Conservation (phyloP, 1,140 invertebrate species). For the Rhyacophila brunnea region DNA sequence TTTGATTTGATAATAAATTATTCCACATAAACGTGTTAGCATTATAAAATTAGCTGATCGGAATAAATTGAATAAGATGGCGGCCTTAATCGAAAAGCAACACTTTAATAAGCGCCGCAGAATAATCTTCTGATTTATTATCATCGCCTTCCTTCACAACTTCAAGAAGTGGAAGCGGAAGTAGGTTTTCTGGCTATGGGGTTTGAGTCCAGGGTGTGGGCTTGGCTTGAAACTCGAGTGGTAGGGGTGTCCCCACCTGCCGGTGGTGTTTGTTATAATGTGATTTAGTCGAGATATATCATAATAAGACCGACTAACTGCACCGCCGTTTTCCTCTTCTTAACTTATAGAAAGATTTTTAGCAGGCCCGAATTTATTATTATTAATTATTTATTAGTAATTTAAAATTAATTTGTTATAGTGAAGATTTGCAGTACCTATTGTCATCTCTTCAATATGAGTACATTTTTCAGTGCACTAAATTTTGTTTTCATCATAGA, state of each 20-base stretch:
- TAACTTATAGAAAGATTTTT: slow-evolving; percentile 24
- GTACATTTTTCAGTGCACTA: too few relatives aligned
- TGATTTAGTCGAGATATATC: slow-evolving; percentile 55
- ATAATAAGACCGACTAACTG: slow-evolving; percentile 55
- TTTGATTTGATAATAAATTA: too few relatives aligned
- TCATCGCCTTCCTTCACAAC: slow-evolving; percentile 15
- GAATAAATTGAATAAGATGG: slow-evolving; percentile 6
- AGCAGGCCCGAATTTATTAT: slow-evolving; percentile 16
- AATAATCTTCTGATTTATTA: slow-evolving; percentile 28
- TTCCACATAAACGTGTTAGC: too few relatives aligned
- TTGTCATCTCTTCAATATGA: too few relatives aligned
- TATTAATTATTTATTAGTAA: neutral
- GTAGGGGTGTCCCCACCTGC: slow-evolving; percentile 10
- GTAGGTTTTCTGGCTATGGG: neutral
- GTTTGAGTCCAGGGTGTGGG: neutral
- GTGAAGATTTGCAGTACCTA: too few relatives aligned
- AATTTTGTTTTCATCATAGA: too few relatives aligned
- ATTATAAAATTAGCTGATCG: too few relatives aligned
- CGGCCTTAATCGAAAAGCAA: slow-evolving; percentile 20
- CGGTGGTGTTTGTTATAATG: slow-evolving; percentile 35
- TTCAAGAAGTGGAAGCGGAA: slow-evolving; percentile 3
- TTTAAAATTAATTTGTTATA: too few relatives aligned
- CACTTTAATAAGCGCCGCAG: slow-evolving; percentile 5
- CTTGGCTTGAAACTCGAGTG: neutral
- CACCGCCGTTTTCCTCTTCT: slow-evolving; percentile 36